Evolutionary conservation across 1,140 invertebrate genomes (phyloP).

Genomic region (Dendroctonus valens): DNA sequence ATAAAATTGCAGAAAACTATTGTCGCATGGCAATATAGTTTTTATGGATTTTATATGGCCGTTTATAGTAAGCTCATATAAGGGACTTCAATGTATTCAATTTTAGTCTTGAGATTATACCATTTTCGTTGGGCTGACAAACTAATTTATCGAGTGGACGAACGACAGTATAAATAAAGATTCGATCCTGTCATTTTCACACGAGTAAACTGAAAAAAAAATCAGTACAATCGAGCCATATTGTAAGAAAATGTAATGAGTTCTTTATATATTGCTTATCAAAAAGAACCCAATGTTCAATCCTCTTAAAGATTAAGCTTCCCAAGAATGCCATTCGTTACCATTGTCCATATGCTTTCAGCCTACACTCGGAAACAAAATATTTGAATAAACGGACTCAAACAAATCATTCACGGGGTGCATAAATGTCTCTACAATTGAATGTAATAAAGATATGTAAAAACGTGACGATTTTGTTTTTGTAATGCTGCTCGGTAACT

Average conservation of each 20-base stretch:
- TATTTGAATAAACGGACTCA: slow-evolving; percentile 24
- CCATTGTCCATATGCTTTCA: slow-evolving; percentile 26
- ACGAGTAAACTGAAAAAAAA: not conserved
- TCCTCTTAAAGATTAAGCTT: slow-evolving; percentile 22
- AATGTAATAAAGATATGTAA: slow-evolving; percentile 32
- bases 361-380: slow-evolving; percentile 23
- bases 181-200: no score
- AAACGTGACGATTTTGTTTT: slow-evolving; percentile 35
- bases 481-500: slow-evolving; percentile 22
- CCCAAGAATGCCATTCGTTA: slow-evolving; percentile 19
- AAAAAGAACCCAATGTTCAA: slow-evolving; percentile 8
- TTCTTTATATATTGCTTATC: slow-evolving; percentile 5
- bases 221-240: not conserved
- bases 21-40: slow-evolving; percentile 8
- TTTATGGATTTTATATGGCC: slow-evolving; percentile 9
- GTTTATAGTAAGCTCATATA: slow-evolving; percentile 5
- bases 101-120: slow-evolving; percentile 4
- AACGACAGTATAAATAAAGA: no score
- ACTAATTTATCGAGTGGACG: no score
- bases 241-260: not conserved
- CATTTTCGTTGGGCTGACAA: not conserved
- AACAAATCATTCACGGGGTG: slow-evolving; percentile 28
- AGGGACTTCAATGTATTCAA: slow-evolving; percentile 12
- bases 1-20: slow-evolving; percentile 12
- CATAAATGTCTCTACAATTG: slow-evolving; percentile 27